Percentiles rank a stretch among this genome's conserved stretches.
These are phyloP conservation scores for Neodontobutis hainanensis DNA, from an alignment of 2,113 vertebrate genomes.

Conservation along the genomic window DNA sequence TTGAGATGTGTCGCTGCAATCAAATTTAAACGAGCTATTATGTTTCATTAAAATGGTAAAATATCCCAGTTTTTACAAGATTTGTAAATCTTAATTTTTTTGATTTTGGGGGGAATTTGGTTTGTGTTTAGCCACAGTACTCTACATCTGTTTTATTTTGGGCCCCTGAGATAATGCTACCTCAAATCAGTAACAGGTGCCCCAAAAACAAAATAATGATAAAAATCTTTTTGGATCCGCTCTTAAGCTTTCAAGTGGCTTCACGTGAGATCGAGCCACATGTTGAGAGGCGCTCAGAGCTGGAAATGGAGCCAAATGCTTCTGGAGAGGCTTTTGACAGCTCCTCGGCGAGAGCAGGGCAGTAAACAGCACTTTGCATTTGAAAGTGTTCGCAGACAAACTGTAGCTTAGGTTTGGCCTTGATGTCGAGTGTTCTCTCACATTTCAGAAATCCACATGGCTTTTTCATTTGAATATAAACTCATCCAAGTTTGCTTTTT, in stretches of 20 bases:
- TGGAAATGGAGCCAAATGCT: constrained; percentile 23
- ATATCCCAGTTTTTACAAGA: too few relatives aligned
- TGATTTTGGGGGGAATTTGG: too few relatives aligned
- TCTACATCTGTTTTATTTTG: neutral
- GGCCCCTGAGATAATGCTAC: constrained; percentile 21
- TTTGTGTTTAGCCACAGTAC: too few relatives aligned
- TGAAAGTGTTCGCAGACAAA: constrained; percentile 32
- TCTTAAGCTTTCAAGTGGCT: constrained; percentile 35
- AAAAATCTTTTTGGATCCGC: too few relatives aligned
- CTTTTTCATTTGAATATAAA: too few relatives aligned
- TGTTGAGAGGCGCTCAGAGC: constrained; percentile 14
- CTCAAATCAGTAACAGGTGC: constrained; percentile 29
- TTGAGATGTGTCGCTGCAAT: too few relatives aligned
- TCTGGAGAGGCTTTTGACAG: constrained; percentile 10
- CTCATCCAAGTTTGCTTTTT: too few relatives aligned
- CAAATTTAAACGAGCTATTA: too few relatives aligned
- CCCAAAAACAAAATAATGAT: too few relatives aligned
- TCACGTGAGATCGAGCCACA: constrained; percentile 29
- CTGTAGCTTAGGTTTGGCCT: constrained; percentile 1
- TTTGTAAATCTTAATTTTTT: too few relatives aligned
- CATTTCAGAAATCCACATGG: neutral
- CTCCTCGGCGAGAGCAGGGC: constrained; percentile 7
- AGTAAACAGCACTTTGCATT: constrained; percentile 14
- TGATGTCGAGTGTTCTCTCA: constrained; percentile 12
- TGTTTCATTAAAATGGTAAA: too few relatives aligned